Conservation (phyloP, 2,797 vertebrate genomes). For the Etheostoma nigrum region DNA sequence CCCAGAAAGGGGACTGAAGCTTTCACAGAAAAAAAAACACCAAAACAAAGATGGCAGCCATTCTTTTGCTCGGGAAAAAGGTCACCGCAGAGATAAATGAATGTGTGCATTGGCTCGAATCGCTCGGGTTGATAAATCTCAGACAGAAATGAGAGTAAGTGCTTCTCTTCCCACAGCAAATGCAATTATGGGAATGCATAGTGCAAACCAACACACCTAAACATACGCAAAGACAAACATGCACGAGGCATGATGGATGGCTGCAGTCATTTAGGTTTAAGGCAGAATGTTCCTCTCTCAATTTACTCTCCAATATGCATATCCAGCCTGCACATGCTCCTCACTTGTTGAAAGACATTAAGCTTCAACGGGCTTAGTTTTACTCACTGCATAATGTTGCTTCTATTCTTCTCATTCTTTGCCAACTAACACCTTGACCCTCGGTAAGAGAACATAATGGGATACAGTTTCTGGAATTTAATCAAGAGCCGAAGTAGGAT, state of each 20-base stretch:
- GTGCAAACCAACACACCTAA: conserved; percentile 72
- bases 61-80: conserved; percentile 68
- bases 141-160: conserved; percentile 79
- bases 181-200: conserved; percentile 83
- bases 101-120: conserved; percentile 73
- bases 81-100: conserved; percentile 76
- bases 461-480: conserved; percentile 50
- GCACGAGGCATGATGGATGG: conserved; percentile 73
- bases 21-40: conserved; percentile 4
- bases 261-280: conserved; percentile 72
- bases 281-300: conserved; percentile 76
- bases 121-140: conserved; percentile 78
- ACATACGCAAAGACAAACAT: conserved; percentile 73
- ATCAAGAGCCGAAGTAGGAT: conserved; percentile 41
- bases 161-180: conserved; percentile 75
- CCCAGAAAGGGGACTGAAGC: not conserved
- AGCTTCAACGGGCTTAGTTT: conserved; percentile 52
- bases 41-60: conserved; percentile 65
- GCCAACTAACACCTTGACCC: conserved; percentile 47
- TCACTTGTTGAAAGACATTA: conserved; percentile 35
- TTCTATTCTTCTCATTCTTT: conserved; percentile 41
- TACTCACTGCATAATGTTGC: conserved; percentile 44
- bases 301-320: conserved; percentile 79
- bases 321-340: conserved; percentile 46
- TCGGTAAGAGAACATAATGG: conserved; percentile 42